Evolutionary conservation across 2,113 vertebrate species (phyloP).

Genomic region (Turdus rufiventris): DNA sequence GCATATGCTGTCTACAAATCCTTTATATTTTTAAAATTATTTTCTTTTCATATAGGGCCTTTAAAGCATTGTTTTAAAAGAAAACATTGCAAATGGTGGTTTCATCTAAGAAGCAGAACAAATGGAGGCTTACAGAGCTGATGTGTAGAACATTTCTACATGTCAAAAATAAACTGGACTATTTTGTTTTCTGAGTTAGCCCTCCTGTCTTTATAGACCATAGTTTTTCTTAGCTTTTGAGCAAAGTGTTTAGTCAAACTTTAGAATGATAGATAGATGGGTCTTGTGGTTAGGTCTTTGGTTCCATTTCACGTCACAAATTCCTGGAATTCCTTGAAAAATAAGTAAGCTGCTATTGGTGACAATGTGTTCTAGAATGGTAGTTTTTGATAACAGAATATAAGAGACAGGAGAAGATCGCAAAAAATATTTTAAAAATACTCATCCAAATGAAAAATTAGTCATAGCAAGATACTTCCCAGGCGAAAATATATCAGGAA

Average conservation of each 20-base stretch:
- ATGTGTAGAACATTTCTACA: background rate
- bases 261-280: background rate
- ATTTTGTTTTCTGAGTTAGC: background rate
- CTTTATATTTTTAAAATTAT: background rate
- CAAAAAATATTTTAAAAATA: background rate
- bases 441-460: background rate
- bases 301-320: background rate
- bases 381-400: background rate
- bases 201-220: background rate
- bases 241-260: background rate
- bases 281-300: background rate
- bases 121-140: background rate
- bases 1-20: rapidly evolving
- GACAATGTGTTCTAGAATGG: background rate
- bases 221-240: background rate
- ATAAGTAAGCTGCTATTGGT: background rate
- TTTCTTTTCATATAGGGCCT: background rate
- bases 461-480: background rate
- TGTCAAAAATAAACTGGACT: background rate
- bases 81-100: background rate
- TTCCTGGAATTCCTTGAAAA: background rate
- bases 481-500: background rate
- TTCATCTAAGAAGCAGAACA: background rate
- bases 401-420: background rate
- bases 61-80: background rate